Conservation (phyloP, 2,797 vertebrate genomes). For the Siniperca obscura region DNA sequence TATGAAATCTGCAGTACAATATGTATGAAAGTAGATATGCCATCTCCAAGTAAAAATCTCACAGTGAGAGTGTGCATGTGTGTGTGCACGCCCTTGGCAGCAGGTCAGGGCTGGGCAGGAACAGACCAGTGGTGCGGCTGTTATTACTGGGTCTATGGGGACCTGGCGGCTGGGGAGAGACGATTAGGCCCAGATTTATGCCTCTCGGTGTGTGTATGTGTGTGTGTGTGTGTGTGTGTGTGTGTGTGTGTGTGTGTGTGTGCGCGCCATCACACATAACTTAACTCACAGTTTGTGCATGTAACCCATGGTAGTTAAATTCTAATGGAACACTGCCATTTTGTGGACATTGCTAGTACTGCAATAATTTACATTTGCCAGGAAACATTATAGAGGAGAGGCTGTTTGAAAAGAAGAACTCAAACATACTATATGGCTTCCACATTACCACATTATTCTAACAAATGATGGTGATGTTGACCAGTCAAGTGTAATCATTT, state of each 20-base stretch:
- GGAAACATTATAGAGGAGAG: not conserved
- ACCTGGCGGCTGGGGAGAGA: constrained; percentile 80
- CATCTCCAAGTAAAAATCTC: constrained; percentile 57
- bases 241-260: constrained; percentile 46
- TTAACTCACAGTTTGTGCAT: constrained; percentile 23
- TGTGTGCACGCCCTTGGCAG: constrained; percentile 65
- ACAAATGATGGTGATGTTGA: not conserved
- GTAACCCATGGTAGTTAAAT: constrained; percentile 22
- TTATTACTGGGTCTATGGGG: constrained; percentile 81
- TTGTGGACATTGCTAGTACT: constrained; percentile 68
- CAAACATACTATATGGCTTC: not conserved
- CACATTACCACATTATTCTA: constrained; percentile 5
- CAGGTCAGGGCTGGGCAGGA: constrained; percentile 76
- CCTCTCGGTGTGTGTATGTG: constrained; percentile 66
- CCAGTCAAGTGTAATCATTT: not conserved
- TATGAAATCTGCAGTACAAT: constrained; percentile 53
- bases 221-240: constrained; percentile 46
- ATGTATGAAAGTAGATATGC: constrained; percentile 65
- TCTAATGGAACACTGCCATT: constrained; percentile 68
- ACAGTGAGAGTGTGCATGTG: constrained; percentile 41
- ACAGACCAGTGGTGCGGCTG: constrained; percentile 78
- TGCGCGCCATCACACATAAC: constrained; percentile 51
- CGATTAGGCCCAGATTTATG: constrained; percentile 84
- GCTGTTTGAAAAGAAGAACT: not conserved
- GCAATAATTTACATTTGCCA: not conserved